These are phyloP conservation scores for Mormyrops attenuatus DNA, from an alignment of 2,797 vertebrate genomes.

Conservation along the genomic window DNA sequence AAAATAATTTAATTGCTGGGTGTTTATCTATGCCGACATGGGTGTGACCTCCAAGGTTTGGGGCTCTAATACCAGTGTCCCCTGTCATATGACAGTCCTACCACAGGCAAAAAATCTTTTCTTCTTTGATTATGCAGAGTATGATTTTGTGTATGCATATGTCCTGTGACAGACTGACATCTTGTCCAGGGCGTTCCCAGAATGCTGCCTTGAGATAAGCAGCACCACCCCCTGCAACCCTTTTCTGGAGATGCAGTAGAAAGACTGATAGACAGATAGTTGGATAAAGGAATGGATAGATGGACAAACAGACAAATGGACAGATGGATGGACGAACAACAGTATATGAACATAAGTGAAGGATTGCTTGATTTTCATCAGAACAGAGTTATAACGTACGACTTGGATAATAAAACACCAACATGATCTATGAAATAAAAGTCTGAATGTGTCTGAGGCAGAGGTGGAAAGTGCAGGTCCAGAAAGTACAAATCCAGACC, in stretches of 20 bases:
- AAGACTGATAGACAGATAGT: background rate
- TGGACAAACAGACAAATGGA: background rate
- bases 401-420: background rate
- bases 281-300: background rate
- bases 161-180: background rate
- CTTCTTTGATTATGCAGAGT: background rate
- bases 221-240: background rate
- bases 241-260: background rate
- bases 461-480: background rate
- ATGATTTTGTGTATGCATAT: background rate
- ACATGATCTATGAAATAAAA: background rate
- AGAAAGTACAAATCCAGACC: background rate
- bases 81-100: background rate
- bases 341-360: background rate
- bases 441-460: background rate
- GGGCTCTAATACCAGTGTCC: background rate
- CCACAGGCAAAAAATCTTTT: background rate
- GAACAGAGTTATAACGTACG: background rate
- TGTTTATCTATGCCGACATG: background rate
- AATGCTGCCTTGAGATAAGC: background rate
- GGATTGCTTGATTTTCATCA: background rate
- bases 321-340: background rate
- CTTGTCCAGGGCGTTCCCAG: background rate
- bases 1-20: background rate
- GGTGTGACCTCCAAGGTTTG: background rate